Conservation (phyloP, 2,113 vertebrate species). For the Dasyornis broadbenti region DNA sequence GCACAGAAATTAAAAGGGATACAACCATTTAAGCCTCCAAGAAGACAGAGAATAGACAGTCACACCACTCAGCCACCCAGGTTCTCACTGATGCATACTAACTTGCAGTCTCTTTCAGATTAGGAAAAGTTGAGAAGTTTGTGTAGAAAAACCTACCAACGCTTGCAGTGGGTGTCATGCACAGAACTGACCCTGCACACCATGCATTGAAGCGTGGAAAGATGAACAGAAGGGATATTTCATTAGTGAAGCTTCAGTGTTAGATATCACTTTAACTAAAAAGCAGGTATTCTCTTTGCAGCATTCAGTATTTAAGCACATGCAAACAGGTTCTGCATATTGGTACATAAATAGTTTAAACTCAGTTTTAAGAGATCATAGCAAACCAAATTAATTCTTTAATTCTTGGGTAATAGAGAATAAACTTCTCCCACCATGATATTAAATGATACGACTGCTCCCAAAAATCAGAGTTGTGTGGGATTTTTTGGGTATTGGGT, state of each 20-base stretch:
- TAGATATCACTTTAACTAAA: slow-evolving; percentile 69
- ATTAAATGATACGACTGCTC: neutral
- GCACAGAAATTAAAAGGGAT: slow-evolving; percentile 44
- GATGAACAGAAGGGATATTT: slow-evolving; percentile 80
- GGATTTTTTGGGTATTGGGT: neutral
- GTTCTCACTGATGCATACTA: slow-evolving; percentile 59
- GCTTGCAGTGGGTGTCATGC: slow-evolving; percentile 82
- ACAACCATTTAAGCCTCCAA: slow-evolving; percentile 44
- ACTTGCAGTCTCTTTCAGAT: slow-evolving; percentile 57
- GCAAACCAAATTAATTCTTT: slow-evolving; percentile 65
- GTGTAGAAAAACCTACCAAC: slow-evolving; percentile 80
- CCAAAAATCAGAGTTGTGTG: neutral
- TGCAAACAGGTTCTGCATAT: slow-evolving; percentile 58
- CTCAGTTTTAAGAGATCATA: slow-evolving; percentile 50
- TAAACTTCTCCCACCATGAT: neutral
- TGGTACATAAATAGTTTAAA: slow-evolving; percentile 30
- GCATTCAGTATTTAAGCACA: slow-evolving; percentile 67
- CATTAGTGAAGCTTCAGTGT: slow-evolving; percentile 75
- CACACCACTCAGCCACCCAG: slow-evolving; percentile 58
- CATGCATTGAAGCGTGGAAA: slow-evolving; percentile 81
- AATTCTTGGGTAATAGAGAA: slow-evolving; percentile 55
- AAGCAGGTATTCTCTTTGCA: slow-evolving; percentile 56
- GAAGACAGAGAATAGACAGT: slow-evolving; percentile 38
- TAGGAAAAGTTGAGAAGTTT: slow-evolving; percentile 71
- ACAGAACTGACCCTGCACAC: slow-evolving; percentile 82